phyloP scores from a whole-genome alignment of 92 coral and sea anemone species.

The Parazoanthus swiftii region DNA sequence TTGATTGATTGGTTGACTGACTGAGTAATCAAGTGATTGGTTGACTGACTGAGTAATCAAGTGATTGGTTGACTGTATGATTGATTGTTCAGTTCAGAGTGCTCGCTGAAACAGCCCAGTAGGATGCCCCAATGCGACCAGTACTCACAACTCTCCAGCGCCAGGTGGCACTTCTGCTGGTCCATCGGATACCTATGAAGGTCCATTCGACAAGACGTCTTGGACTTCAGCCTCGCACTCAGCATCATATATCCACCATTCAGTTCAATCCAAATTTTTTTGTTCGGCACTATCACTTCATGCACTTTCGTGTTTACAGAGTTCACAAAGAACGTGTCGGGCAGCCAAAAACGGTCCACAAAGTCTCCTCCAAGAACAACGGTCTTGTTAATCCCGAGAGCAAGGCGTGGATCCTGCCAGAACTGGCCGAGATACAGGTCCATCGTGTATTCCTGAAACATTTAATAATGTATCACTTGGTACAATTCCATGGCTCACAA shows the following conservation, averaged over 20 bases:
- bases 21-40: no score
- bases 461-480: neutral
- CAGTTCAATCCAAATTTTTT: constrained; percentile 80
- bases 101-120: neutral
- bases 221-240: constrained; percentile 88
- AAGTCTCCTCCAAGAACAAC: constrained; percentile 84
- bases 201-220: constrained; percentile 90
- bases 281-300: constrained; percentile 78
- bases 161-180: constrained; percentile 80
- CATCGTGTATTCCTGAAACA: constrained; percentile 71
- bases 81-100: neutral
- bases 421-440: constrained; percentile 93
- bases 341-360: constrained; percentile 87
- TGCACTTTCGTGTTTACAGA: constrained; percentile 87
- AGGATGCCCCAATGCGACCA: neutral
- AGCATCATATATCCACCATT: constrained; percentile 84
- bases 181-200: constrained; percentile 90
- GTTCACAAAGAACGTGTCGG: constrained; percentile 91
- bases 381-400: constrained; percentile 78
- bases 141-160: constrained; percentile 97
- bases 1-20: no score
- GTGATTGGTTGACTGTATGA: no score
- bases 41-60: no score
- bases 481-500: neutral
- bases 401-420: constrained; percentile 94